These are phyloP conservation scores for Mobula birostris DNA, from an alignment of 2,113 vertebrate species.

Conservation along the genomic window DNA sequence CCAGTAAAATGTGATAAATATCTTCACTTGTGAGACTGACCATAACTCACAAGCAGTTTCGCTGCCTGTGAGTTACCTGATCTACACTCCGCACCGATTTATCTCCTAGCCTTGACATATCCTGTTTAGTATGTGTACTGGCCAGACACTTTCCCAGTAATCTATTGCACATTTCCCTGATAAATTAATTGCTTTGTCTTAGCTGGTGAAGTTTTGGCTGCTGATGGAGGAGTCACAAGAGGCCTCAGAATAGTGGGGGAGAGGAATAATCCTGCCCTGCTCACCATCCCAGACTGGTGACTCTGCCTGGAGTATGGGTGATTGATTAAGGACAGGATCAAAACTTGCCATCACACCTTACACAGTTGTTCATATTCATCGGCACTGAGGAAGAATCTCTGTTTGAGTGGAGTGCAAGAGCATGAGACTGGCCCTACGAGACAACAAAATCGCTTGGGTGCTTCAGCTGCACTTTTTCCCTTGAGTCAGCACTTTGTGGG, in stretches of 20 bases:
- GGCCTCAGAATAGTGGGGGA: neutral
- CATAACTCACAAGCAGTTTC: neutral
- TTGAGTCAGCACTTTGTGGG: neutral
- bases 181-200: constrained; percentile 10
- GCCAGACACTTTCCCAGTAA: neutral
- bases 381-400: neutral
- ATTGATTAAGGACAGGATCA: neutral
- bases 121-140: constrained; percentile 8
- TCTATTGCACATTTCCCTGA: neutral
- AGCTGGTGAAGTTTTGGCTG: neutral
- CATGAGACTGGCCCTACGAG: neutral
- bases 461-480: too few species aligned
- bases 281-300: neutral
- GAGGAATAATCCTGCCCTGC: neutral
- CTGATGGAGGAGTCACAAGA: neutral
- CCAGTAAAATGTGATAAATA: constrained; percentile 6
- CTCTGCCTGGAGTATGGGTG: neutral
- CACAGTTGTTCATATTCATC: neutral
- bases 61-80: neutral
- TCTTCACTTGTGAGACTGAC: constrained; percentile 28
- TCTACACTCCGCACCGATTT: neutral
- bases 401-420: neutral
- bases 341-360: neutral
- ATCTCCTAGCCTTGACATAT: neutral
- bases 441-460: too few species aligned